Evolutionary conservation across 2,113 vertebrate species (phyloP).

Genomic region (Dicerorhinus sumatrensis): DNA sequence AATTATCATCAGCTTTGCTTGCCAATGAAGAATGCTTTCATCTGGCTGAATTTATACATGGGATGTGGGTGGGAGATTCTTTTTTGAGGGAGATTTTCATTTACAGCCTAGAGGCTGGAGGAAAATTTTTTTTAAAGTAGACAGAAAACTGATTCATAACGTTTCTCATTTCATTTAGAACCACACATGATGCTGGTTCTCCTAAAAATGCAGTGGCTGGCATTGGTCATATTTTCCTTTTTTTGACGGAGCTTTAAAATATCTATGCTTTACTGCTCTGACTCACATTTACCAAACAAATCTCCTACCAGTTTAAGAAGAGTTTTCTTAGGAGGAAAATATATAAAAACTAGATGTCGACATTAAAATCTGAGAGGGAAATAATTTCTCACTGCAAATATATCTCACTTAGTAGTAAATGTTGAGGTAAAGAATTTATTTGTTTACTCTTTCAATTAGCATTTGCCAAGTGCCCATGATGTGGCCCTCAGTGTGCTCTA

Average conservation of each 20-base stretch:
- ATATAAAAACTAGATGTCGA: neutral
- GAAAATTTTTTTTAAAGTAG: conserved; percentile 67
- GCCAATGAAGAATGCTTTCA: conserved; percentile 63
- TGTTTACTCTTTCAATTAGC: neutral
- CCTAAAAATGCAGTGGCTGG: conserved; percentile 54
- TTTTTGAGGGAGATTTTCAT: conserved; percentile 71
- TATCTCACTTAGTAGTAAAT: neutral
- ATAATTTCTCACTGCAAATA: conserved; percentile 22
- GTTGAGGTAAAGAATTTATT: neutral
- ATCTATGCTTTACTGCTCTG: conserved; percentile 13
- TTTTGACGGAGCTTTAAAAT: neutral
- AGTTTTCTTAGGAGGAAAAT: neutral
- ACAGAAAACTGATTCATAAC: conserved; percentile 74
- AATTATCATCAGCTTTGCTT: conserved; percentile 63
- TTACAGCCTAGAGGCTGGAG: conserved; percentile 42
- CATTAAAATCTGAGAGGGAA: conserved; percentile 46
- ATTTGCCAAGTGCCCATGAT: neutral
- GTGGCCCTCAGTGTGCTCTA: neutral
- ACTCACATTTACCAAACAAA: neutral
- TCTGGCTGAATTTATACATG: conserved; percentile 56
- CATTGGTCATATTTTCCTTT: neutral
- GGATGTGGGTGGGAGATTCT: neutral
- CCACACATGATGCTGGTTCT: conserved; percentile 61
- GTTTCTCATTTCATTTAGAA: conserved; percentile 75
- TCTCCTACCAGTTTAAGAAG: neutral